Percentiles rank a stretch among this genome's conserved stretches.
These are phyloP conservation scores for Nebria brevicollis DNA, from an alignment of 2,888 invertebrate species.

Conservation along the genomic window DNA sequence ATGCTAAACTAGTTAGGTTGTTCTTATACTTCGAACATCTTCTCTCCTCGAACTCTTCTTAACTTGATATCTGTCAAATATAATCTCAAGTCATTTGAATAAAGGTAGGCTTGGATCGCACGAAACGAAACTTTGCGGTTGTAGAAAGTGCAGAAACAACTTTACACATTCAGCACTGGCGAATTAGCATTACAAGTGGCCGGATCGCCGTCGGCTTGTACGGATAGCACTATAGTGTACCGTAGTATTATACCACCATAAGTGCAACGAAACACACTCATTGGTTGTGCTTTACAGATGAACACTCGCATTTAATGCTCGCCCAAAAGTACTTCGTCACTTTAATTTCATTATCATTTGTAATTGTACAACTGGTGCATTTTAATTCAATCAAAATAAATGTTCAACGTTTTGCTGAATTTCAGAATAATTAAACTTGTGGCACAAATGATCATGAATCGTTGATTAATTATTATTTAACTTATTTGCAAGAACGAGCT, in stretches of 20 bases:
- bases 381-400: background rate
- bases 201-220: background rate
- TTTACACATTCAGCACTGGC: conserved; percentile 25
- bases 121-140: conserved; percentile 11
- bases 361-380: background rate
- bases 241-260: background rate
- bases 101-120: conserved; percentile 24
- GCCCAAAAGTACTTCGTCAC: conserved; percentile 6
- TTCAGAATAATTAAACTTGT: background rate
- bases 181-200: conserved; percentile 38
- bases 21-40: background rate
- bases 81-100: conserved; percentile 35
- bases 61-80: conserved; percentile 34
- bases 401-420: background rate
- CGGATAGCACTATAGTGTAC: background rate
- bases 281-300: background rate
- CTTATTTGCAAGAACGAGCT: too few species aligned
- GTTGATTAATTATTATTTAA: too few species aligned
- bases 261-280: conserved; percentile 15
- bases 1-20: background rate
- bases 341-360: conserved; percentile 30
- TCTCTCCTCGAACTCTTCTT: background rate
- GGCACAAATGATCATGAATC: too few species aligned
- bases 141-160: conserved; percentile 34
- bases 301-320: background rate